Conservation (phyloP, 2,888 invertebrate species). For the Napeogenes inachia region DNA sequence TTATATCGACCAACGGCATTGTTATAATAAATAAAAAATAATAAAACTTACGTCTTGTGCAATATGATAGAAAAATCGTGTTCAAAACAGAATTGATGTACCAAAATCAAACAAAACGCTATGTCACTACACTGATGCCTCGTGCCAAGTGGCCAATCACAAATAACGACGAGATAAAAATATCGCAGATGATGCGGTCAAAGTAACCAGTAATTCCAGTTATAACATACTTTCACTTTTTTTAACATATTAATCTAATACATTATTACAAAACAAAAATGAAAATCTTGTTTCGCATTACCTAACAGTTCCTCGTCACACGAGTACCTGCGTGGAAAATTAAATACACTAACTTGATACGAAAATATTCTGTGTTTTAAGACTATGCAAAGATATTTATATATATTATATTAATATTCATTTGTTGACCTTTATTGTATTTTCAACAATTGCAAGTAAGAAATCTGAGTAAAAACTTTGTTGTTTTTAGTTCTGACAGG, state of each 20-base stretch:
- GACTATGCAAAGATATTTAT: no score
- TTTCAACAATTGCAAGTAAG: background rate
- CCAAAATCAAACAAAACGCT: constrained; percentile 25
- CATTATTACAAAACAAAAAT: constrained; percentile 1
- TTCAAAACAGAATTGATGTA: constrained; percentile 17
- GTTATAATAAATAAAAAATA: constrained; percentile 14
- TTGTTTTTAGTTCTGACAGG: no score
- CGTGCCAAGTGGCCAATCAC: constrained; percentile 30
- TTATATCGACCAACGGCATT: constrained; percentile 49
- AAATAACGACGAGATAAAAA: constrained; percentile 30
- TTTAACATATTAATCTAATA: background rate
- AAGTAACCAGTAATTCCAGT: constrained; percentile 27
- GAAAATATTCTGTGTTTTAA: no score
- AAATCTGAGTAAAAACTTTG: no score
- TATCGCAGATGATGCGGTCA: constrained; percentile 23
- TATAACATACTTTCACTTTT: constrained; percentile 24
- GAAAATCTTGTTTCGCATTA: no score
- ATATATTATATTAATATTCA: no score
- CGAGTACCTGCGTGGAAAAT: no score
- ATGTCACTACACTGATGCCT: constrained; percentile 27
- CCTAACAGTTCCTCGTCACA: no score
- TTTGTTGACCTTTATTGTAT: background rate
- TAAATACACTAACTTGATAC: no score
- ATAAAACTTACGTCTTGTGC: constrained; percentile 22
- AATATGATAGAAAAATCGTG: constrained; percentile 12